Conservation (phyloP, 2,888 invertebrate genomes). For the Dioctria linearis region DNA sequence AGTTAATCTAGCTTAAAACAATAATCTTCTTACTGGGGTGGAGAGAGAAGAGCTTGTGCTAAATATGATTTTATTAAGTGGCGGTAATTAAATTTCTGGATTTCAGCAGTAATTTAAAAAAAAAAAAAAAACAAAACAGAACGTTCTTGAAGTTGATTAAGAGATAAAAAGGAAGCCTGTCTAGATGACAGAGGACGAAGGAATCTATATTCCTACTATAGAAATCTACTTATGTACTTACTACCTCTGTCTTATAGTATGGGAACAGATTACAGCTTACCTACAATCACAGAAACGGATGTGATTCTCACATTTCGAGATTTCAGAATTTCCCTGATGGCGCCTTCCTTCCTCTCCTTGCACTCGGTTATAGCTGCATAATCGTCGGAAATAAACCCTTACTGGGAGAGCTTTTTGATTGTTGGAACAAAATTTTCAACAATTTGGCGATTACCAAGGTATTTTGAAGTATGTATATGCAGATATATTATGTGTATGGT, state of each 20-base stretch:
- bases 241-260: constrained; percentile 9
- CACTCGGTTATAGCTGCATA: constrained; percentile 43
- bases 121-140: too few species aligned
- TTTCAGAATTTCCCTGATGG: constrained; percentile 28
- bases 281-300: constrained; percentile 39
- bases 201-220: too few species aligned
- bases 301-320: constrained; percentile 24
- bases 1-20: constrained; percentile 16
- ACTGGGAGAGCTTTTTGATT: constrained; percentile 61
- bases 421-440: constrained; percentile 61
- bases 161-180: constrained; percentile 2
- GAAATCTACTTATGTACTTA: not conserved
- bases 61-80: constrained; percentile 43
- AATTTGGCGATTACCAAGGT: constrained; percentile 61
- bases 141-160: not conserved
- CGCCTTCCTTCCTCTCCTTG: not conserved
- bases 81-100: constrained; percentile 52
- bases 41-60: constrained; percentile 3
- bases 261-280: constrained; percentile 23
- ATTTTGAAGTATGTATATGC: constrained; percentile 57
- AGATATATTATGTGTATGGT: not conserved
- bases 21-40: constrained; percentile 35
- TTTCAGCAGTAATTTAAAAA: not conserved
- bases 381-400: constrained; percentile 61
- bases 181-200: not conserved